Conservation (phyloP, 2,113 vertebrate species). For the Zosterops pallidus region DNA sequence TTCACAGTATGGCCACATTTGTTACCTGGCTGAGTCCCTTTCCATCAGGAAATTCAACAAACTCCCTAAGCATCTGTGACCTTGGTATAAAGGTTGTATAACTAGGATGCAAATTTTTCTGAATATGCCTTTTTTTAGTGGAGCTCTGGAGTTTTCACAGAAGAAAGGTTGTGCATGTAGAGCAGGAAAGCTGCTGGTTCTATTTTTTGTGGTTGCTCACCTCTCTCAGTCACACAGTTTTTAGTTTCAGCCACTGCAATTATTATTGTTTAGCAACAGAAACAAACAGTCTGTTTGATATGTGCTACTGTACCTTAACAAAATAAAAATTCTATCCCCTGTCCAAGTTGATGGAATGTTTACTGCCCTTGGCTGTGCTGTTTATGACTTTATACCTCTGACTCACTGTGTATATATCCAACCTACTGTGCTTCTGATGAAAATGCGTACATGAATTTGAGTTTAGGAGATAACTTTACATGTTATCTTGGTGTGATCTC, state of each 20-base stretch:
- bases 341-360: neutral
- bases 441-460: neutral
- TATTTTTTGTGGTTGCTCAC: neutral
- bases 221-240: neutral
- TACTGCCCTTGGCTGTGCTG: neutral
- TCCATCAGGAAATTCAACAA: neutral
- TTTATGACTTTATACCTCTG: neutral
- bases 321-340: neutral
- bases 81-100: neutral
- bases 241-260: neutral
- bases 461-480: neutral
- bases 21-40: neutral
- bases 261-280: neutral
- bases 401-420: neutral
- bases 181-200: neutral
- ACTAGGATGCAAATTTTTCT: neutral
- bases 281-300: neutral
- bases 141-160: neutral
- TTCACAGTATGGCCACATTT: neutral
- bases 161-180: neutral
- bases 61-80: neutral
- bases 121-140: neutral
- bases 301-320: neutral
- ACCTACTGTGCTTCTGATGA: neutral
- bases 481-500: neutral